Percentiles rank a stretch among this genome's conserved stretches.
phyloP scores from a whole-genome alignment of 2,888 invertebrate genomes.

The Dryomyza anilis region DNA sequence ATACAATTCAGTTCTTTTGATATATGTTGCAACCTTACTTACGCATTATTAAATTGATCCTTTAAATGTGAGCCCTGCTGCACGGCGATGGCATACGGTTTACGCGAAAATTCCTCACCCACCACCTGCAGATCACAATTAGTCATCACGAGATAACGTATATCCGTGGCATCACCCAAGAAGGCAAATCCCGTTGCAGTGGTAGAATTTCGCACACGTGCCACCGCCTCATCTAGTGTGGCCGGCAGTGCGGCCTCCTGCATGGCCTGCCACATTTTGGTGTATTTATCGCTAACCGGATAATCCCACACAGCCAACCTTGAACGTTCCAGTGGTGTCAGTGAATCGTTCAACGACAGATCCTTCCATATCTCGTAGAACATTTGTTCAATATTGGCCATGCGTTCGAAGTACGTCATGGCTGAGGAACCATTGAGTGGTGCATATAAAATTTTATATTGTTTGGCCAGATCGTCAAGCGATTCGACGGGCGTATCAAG shows the following conservation, averaged over 20 bases:
- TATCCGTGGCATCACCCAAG: constrained; percentile 92
- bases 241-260: constrained; percentile 79
- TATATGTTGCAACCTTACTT: constrained; percentile 58
- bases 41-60: constrained; percentile 95
- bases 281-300: constrained; percentile 97
- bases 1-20: not conserved
- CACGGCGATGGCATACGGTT: constrained; percentile 96
- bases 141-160: constrained; percentile 65
- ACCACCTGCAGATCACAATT: constrained; percentile 81
- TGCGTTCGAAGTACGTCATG: constrained; percentile 92
- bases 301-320: constrained; percentile 99
- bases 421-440: constrained; percentile 86
- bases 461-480: constrained; percentile 91
- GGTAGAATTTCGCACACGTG: constrained; percentile 70
- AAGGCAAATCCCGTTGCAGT: constrained; percentile 89
- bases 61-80: constrained; percentile 94
- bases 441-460: constrained; percentile 95
- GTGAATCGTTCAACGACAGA: constrained; percentile 93
- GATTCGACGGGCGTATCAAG: constrained; percentile 92
- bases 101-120: constrained; percentile 95
- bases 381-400: constrained; percentile 92
- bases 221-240: constrained; percentile 78
- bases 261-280: constrained; percentile 99
- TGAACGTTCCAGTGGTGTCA: constrained; percentile 86
- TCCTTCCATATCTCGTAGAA: constrained; percentile 99